Evolutionary conservation across 2,113 vertebrate species (phyloP).

Genomic region (Xiphophorus couchianus): DNA sequence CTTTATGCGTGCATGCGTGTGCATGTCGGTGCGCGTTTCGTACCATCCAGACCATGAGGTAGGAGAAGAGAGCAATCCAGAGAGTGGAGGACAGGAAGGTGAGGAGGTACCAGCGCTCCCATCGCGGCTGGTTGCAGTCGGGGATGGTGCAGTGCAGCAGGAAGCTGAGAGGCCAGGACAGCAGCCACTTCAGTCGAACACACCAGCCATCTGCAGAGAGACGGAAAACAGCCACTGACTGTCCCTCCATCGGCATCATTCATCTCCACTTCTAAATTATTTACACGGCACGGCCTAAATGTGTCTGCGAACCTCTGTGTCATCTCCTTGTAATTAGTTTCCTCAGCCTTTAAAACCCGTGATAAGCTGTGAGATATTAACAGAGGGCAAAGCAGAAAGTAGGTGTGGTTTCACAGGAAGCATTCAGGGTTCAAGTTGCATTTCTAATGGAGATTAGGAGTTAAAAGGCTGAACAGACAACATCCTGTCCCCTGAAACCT

Average conservation of each 20-base stretch:
- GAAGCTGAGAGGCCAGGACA: conserved; percentile 79
- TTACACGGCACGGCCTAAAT: conserved; percentile 16
- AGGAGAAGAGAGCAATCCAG: conserved; percentile 85
- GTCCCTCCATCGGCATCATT: conserved; percentile 19
- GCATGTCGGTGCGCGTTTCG: not conserved
- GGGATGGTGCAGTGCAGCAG: conserved; percentile 81
- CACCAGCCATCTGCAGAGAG: conserved; percentile 66
- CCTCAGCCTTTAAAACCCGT: conserved; percentile 1
- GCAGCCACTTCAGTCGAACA: conserved; percentile 73
- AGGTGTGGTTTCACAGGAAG: not conserved
- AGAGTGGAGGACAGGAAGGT: conserved; percentile 82
- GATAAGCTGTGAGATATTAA: not conserved
- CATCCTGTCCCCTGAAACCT: not conserved
- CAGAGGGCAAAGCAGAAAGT: too few relatives aligned
- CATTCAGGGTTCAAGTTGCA: not conserved
- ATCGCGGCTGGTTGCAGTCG: conserved; percentile 74
- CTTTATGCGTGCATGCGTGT: not conserved
- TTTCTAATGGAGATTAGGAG: not conserved
- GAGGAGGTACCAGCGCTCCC: conserved; percentile 83
- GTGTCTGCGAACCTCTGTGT: not conserved
- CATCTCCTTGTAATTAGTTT: conserved; percentile 33
- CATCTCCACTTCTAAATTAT: conserved; percentile 40
- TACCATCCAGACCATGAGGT: conserved; percentile 89
- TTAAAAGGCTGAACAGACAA: not conserved
- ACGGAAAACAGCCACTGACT: not conserved